Evolutionary conservation across 2,888 invertebrate species (phyloP), one percentile per base, ranked within the genome.

Genomic region (Ctenicera cuprea): DNA sequence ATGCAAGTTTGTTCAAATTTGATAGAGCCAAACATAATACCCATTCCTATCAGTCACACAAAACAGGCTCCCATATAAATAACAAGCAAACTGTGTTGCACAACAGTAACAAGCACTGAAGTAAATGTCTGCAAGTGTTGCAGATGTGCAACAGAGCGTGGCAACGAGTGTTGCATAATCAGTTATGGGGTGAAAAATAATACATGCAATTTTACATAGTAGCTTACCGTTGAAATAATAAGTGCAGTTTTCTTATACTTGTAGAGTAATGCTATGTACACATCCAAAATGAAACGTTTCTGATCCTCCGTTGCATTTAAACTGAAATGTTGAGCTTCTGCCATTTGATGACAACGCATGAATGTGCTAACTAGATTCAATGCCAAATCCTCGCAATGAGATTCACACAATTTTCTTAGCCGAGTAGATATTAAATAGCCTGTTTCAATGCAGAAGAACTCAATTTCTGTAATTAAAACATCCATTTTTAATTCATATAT

Each of bases 361-460:
- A 86, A 87, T 68, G 90, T 89, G 52, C 89, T 89, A 48, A 90
- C 89, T 80, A 91, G 87, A 83, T 89, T 89, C 68, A 91, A 86
- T 73, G 91, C 91, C 77, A 91, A 86, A 83, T 91, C 90, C 86
- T 91, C 90, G 85, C 91, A 91, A 79, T 90, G 89, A 76, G 90
- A 89, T 85, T 91, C 90, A 82, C 90, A 89, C 75, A 91, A 86
- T 83, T 90, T 90, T 81, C 90, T 90, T 79, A 91, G 85, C 78
- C 92, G 88, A 83, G 90, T 89, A 61, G 89, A 88, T 76, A 91
- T 87, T 80, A 91, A 85, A 83, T 90, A 89, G 62, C 89, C 90
- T 70, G 89, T 89, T 86, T 92, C 91, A 76, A 87, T 86, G 80
- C 88, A 88, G 77, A 91, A 90, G 82, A 90, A 90, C 78, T 89